A percentile compares a stretch with the other conserved stretches of the same genome.
Evolutionary conservation across 53 echinoderm and acorn worm species (phyloP).

Genomic region (Henricia sp.): DNA sequence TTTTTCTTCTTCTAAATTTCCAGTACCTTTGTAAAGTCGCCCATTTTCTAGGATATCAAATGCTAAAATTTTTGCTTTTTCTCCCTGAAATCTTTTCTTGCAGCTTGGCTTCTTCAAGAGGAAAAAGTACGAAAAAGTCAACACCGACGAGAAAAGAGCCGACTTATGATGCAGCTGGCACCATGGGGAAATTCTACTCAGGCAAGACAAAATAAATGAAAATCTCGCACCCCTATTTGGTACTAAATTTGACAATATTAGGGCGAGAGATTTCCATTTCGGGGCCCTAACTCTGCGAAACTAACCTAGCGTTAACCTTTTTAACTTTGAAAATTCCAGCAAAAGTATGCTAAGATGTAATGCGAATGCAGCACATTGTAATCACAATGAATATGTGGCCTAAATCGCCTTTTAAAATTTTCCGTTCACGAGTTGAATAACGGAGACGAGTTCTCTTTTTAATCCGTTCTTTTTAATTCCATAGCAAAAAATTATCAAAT

Average conservation of each 20-base stretch:
- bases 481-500: too few relatives aligned
- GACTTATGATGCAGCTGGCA: slow-evolving; percentile 42
- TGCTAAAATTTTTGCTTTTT: background rate
- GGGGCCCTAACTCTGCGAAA: background rate
- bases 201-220: background rate
- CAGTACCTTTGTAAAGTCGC: too few relatives aligned
- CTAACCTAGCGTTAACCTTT: background rate
- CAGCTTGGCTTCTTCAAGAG: slow-evolving; percentile 71
- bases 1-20: background rate
- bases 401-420: too few relatives aligned
- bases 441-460: too few relatives aligned
- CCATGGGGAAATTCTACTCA: background rate
- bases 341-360: background rate
- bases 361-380: too few relatives aligned
- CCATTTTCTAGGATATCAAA: too few relatives aligned
- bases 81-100: background rate
- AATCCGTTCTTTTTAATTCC: too few relatives aligned
- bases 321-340: background rate
- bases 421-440: too few relatives aligned
- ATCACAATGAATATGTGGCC: too few relatives aligned
- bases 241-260: background rate
- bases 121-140: slow-evolving; percentile 49
- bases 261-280: background rate
- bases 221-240: background rate
- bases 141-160: slow-evolving; percentile 33